Evolutionary conservation across 1,140 invertebrate genomes (phyloP).

Genomic region (Halesus radiatus): DNA sequence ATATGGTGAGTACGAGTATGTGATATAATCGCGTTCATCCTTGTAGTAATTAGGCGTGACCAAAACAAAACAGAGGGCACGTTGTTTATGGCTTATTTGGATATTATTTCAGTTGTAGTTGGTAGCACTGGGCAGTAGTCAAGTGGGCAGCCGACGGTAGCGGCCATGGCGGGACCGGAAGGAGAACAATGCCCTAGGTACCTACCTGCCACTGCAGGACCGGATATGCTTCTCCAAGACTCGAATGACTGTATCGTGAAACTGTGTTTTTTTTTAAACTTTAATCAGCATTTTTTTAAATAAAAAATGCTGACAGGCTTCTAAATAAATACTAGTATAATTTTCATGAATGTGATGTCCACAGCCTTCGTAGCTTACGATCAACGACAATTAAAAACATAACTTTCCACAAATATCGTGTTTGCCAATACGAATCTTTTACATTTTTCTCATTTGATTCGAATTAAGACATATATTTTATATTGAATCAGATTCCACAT

Average conservation of each 20-base stretch:
- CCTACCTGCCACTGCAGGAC: not conserved
- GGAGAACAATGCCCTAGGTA: conserved; percentile 44
- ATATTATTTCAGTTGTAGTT: not conserved
- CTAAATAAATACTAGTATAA: too few relatives aligned
- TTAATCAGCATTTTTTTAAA: not conserved
- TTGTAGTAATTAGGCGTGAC: conserved; percentile 33
- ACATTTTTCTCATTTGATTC: too few relatives aligned
- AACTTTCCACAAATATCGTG: too few relatives aligned
- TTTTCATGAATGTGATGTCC: too few relatives aligned
- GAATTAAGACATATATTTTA: too few relatives aligned
- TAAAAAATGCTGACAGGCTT: too few relatives aligned
- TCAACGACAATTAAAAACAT: too few relatives aligned
- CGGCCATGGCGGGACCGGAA: conserved; percentile 50
- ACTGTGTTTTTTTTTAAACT: not conserved
- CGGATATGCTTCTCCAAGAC: conserved; percentile 38
- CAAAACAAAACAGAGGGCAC: conserved; percentile 30
- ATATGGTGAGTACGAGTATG: not conserved
- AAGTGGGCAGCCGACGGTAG: conserved; percentile 36
- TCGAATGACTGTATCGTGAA: conserved; percentile 4
- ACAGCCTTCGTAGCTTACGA: too few relatives aligned
- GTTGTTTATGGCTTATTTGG: not conserved
- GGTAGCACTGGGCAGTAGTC: not conserved
- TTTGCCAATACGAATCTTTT: too few relatives aligned
- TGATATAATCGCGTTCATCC: conserved; percentile 2
- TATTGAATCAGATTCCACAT: too few relatives aligned